Evolutionary conservation across 1,140 invertebrate species (phyloP).

Genomic region (Yoshiicerus persimilis): DNA sequence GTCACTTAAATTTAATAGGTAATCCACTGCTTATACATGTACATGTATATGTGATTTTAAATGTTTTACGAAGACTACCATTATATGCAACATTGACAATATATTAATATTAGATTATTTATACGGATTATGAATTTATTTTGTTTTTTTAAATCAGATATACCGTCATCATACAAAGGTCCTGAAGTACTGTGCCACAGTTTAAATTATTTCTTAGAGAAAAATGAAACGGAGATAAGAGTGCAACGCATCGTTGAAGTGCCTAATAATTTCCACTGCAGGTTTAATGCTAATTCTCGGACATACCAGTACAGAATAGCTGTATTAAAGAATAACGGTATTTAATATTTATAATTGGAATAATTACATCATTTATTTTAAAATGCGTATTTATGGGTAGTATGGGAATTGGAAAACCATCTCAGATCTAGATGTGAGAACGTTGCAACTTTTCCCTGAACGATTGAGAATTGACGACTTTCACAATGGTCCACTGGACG

Average conservation of each 20-base stretch:
- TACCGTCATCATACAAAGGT: neutral
- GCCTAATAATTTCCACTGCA: slow-evolving; percentile 14
- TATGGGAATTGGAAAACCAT: too few relatives aligned
- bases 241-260: slow-evolving; percentile 41
- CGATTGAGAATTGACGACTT: too few relatives aligned
- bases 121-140: neutral
- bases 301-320: slow-evolving; percentile 38
- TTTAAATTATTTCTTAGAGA: slow-evolving; percentile 41
- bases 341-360: neutral
- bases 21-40: neutral
- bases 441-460: too few relatives aligned
- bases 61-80: too few relatives aligned
- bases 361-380: neutral
- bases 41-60: neutral
- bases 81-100: too few relatives aligned
- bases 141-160: neutral
- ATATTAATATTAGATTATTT: neutral
- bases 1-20: neutral
- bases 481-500: too few relatives aligned
- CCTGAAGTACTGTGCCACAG: slow-evolving; percentile 35
- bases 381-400: neutral
- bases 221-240: slow-evolving; percentile 39
- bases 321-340: slow-evolving; percentile 23
- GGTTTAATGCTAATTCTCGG: slow-evolving; percentile 28
- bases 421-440: too few relatives aligned